Conservation (phyloP, 1,140 invertebrate genomes). For the Nebria ingens region DNA sequence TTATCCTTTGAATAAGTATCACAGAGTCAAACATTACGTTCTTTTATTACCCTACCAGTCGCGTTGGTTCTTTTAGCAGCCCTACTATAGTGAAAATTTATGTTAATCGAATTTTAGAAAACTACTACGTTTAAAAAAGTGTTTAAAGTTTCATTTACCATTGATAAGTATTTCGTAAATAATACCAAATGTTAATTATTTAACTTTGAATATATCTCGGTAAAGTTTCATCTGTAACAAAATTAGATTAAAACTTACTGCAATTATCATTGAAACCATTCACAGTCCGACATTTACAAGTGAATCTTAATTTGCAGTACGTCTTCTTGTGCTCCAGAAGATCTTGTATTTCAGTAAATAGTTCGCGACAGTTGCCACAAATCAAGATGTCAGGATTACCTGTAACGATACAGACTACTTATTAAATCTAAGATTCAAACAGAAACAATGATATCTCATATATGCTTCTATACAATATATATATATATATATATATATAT, state of each 20-base stretch:
- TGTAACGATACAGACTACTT: constrained; percentile 34
- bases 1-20: no score
- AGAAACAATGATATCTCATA: not conserved
- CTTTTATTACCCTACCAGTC: no score
- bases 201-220: no score
- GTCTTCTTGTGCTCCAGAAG: constrained; percentile 77
- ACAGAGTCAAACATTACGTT: no score
- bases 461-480: no score
- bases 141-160: no score
- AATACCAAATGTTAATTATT: no score
- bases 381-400: constrained; percentile 80
- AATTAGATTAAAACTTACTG: not conserved
- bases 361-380: constrained; percentile 77
- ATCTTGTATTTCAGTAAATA: constrained; percentile 70
- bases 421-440: not conserved
- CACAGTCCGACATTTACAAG: constrained; percentile 58
- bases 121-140: not conserved
- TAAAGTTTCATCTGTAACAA: not conserved
- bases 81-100: no score
- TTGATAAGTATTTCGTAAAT: no score
- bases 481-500: no score
- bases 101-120: no score
- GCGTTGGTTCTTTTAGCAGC: no score
- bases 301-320: constrained; percentile 75
- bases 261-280: not conserved